Conservation (phyloP, 1,140 invertebrate genomes). For the Stenopsyche tienmushanensis region DNA sequence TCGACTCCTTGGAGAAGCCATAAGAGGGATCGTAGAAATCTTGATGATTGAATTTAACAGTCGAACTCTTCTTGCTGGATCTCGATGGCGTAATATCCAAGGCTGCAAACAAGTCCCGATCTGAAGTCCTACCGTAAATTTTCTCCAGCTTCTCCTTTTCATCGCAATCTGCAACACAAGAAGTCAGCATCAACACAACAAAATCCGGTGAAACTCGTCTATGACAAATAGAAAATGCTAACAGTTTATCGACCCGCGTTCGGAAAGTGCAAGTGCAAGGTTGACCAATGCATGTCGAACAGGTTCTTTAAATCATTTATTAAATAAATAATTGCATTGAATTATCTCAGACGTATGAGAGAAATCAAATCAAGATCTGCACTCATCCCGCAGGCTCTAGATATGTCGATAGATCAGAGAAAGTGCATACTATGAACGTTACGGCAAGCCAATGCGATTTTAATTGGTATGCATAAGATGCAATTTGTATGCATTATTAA, state of each 20-base stretch:
- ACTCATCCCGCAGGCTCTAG: too few relatives aligned
- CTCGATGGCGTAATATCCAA: neutral
- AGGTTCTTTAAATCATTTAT: neutral
- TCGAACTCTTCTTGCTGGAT: neutral
- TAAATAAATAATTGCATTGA: neutral
- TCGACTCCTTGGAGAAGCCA: neutral
- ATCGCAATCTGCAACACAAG: neutral
- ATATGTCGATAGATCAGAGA: too few relatives aligned
- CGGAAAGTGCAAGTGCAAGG: neutral
- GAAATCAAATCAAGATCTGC: too few relatives aligned
- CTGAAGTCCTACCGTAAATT: neutral
- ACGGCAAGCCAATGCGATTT: too few relatives aligned
- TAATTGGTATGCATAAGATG: too few relatives aligned
- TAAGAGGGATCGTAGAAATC: neutral
- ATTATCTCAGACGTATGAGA: neutral
- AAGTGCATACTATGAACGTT: too few relatives aligned
- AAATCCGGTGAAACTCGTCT: too few relatives aligned
- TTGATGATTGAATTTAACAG: neutral
- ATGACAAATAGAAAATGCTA: neutral
- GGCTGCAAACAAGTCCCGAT: neutral
- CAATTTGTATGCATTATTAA: too few relatives aligned
- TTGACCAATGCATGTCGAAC: neutral
- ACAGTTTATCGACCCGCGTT: neutral
- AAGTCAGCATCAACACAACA: too few relatives aligned
- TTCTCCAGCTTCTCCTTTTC: neutral